phyloP scores from a whole-genome alignment of 2,888 invertebrate genomes.

The Drosophila tripunctata region DNA sequence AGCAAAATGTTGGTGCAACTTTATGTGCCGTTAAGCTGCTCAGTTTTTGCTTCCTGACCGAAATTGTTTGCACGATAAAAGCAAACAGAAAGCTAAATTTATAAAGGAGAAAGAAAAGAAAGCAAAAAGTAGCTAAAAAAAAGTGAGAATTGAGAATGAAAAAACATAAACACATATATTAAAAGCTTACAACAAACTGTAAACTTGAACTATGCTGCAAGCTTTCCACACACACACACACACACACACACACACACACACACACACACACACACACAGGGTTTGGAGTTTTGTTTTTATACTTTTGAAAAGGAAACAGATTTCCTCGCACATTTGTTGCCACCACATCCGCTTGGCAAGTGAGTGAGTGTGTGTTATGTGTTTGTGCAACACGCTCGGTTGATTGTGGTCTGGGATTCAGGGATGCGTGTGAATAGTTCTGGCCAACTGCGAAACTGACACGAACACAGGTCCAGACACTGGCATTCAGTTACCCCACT shows the following conservation, averaged over 20 bases:
- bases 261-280: too few relatives aligned
- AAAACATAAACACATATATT: conserved; percentile 21
- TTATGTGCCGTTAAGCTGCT: conserved; percentile 54
- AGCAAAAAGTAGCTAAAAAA: neutral
- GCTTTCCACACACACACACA: conserved; percentile 9
- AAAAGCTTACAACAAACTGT: conserved; percentile 46
- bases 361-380: conserved; percentile 50
- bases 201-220: conserved; percentile 37
- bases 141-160: neutral
- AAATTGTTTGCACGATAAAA: conserved; percentile 55
- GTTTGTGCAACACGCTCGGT: conserved; percentile 38
- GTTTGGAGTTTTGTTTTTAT: conserved; percentile 10
- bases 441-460: conserved; percentile 11
- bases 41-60: conserved; percentile 43
- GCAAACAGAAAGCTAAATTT: conserved; percentile 34
- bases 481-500: neutral
- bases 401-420: conserved; percentile 27
- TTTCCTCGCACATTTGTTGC: conserved; percentile 52
- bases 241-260: too few relatives aligned
- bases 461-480: neutral
- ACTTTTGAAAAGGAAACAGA: conserved; percentile 26
- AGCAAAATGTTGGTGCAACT: conserved; percentile 41
- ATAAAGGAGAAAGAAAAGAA: neutral
- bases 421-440: conserved; percentile 30
- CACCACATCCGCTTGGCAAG: conserved; percentile 55